These are phyloP conservation scores for Coregonus suidteri DNA, from an alignment of 2,797 vertebrate species.

Conservation along the genomic window DNA sequence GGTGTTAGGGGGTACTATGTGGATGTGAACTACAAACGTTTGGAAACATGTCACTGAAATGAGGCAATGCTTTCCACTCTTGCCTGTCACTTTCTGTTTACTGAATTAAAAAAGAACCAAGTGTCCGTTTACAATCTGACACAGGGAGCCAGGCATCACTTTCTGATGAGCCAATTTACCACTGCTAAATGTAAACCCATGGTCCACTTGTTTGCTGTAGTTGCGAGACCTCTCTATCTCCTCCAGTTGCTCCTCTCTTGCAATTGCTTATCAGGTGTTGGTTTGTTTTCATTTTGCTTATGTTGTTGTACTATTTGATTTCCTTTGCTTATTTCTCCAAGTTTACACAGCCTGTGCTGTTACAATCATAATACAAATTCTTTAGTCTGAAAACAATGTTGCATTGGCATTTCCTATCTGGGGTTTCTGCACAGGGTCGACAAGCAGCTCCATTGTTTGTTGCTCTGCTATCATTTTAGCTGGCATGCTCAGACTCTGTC, in stretches of 20 bases:
- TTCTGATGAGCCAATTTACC: slow-evolving; percentile 43
- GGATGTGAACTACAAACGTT: slow-evolving; percentile 37
- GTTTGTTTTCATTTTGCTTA: slow-evolving; percentile 40
- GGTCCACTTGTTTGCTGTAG: slow-evolving; percentile 27
- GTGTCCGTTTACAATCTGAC: too few relatives aligned
- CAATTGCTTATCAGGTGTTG: slow-evolving; percentile 46
- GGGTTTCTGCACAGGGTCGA: slow-evolving; percentile 45
- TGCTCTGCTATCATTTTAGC: slow-evolving; percentile 49
- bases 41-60: slow-evolving; percentile 37
- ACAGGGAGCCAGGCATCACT: slow-evolving; percentile 19
- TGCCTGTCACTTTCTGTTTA: slow-evolving; percentile 33
- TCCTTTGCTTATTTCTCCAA: slow-evolving; percentile 34
- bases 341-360: slow-evolving; percentile 33
- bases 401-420: slow-evolving; percentile 34
- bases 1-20: slow-evolving; percentile 18
- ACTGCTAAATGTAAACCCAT: slow-evolving; percentile 29
- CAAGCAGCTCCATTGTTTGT: slow-evolving; percentile 64
- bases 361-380: slow-evolving; percentile 45
- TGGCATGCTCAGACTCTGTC: slow-evolving; percentile 47
- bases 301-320: slow-evolving; percentile 17
- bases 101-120: not conserved
- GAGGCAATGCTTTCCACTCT: slow-evolving; percentile 27
- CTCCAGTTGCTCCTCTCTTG: slow-evolving; percentile 11
- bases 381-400: slow-evolving; percentile 39
- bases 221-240: slow-evolving; percentile 28